phyloP scores from a whole-genome alignment of 2,797 vertebrate genomes.

The Lophura swinhoii region DNA sequence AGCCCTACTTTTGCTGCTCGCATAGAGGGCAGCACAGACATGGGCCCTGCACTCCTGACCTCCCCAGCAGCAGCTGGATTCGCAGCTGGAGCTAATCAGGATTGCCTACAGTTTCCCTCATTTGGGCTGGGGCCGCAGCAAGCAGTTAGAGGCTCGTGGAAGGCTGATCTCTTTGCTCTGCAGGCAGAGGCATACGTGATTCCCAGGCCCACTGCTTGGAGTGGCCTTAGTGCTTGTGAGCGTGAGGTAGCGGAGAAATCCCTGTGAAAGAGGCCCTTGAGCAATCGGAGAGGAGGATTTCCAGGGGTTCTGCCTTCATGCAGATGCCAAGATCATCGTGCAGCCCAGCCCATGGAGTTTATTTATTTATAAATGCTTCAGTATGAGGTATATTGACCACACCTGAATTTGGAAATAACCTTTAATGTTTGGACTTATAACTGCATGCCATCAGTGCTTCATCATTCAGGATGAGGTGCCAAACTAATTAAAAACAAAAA shows the following conservation, averaged over 20 bases:
- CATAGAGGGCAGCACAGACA: background rate
- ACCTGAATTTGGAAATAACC: constrained; percentile 20
- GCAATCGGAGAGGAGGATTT: background rate
- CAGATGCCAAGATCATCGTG: background rate
- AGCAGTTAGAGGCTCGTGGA: background rate
- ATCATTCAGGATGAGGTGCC: background rate
- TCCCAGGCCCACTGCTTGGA: background rate
- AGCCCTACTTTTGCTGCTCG: background rate
- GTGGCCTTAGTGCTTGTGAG: background rate
- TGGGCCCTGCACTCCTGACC: background rate
- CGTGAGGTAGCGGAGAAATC: background rate
- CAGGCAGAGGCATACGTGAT: background rate
- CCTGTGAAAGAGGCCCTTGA: background rate
- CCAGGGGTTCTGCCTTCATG: background rate
- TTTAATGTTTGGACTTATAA: background rate
- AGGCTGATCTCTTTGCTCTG: background rate
- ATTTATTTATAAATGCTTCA: background rate
- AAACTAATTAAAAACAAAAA: background rate
- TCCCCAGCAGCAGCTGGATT: constrained; percentile 13
- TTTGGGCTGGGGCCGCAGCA: background rate
- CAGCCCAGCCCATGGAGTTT: background rate
- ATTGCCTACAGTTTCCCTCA: background rate
- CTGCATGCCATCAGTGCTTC: background rate
- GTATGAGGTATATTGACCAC: background rate
- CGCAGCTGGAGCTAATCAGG: constrained; percentile 2